phyloP scores from a whole-genome alignment of 2,888 invertebrate genomes.

The Fabriciana adippe region DNA sequence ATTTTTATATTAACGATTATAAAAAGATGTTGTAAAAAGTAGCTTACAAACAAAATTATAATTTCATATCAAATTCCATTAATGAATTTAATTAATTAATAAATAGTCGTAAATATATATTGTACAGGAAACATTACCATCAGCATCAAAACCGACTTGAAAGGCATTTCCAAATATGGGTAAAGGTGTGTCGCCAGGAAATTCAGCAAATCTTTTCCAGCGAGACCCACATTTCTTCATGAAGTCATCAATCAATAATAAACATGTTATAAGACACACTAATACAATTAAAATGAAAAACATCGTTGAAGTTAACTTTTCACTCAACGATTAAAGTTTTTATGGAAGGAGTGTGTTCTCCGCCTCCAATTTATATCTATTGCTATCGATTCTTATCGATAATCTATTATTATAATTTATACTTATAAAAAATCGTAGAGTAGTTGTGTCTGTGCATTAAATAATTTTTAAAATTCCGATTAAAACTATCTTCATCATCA shows the following conservation, averaged over 20 bases:
- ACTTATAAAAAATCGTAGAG: background rate
- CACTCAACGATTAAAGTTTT: background rate
- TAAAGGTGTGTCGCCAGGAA: conserved; percentile 52
- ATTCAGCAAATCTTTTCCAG: conserved; percentile 49
- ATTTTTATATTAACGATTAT: too few relatives aligned
- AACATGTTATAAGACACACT: conserved; percentile 38
- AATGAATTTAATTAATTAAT: conserved; percentile 5
- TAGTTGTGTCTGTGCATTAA: too few relatives aligned
- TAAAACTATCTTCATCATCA: too few relatives aligned
- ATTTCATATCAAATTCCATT: too few relatives aligned
- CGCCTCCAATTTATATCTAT: conserved; percentile 17
- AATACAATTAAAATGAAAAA: conserved; percentile 36
- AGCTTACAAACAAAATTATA: too few relatives aligned
- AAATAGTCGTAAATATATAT: background rate
- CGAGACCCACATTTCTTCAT: conserved; percentile 40
- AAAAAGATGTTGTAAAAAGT: too few relatives aligned
- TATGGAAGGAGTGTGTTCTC: background rate
- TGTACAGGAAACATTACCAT: conserved; percentile 47
- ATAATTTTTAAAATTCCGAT: too few relatives aligned
- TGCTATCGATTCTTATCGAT: conserved; percentile 22
- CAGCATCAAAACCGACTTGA: conserved; percentile 55
- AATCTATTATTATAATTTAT: background rate
- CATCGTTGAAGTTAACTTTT: conserved; percentile 37
- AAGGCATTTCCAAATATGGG: conserved; percentile 60
- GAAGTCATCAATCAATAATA: conserved; percentile 42